Conservation (phyloP, 1,140 invertebrate genomes). For the Homalodisca vitripennis region DNA sequence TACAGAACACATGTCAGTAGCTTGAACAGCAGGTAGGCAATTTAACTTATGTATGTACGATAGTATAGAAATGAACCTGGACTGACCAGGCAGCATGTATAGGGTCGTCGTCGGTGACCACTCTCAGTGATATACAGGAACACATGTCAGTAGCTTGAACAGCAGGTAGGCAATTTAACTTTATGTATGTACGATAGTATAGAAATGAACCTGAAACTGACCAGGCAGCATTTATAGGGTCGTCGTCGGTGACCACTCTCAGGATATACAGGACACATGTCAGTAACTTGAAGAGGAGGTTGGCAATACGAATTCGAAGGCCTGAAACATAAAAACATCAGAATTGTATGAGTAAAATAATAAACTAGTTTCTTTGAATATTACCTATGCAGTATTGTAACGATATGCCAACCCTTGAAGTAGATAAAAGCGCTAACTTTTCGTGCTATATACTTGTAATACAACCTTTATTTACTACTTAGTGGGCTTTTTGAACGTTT, state of each 20-base stretch:
- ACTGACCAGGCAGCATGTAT: constrained; percentile 84
- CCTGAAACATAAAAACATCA: constrained; percentile 71
- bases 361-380: too few species aligned
- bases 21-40: constrained; percentile 96
- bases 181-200: too few species aligned
- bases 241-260: constrained; percentile 83
- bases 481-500: too few species aligned
- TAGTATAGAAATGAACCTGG: too few species aligned
- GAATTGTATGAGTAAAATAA: too few species aligned
- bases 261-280: constrained; percentile 96
- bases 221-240: constrained; percentile 84
- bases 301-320: constrained; percentile 94
- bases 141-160: constrained; percentile 94
- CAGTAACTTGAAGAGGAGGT: constrained; percentile 93
- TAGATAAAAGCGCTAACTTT: too few species aligned
- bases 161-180: constrained; percentile 96
- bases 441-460: too few species aligned
- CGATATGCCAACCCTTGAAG: too few species aligned
- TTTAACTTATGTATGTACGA: too few species aligned
- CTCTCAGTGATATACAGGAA: constrained; percentile 93
- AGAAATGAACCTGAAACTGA: too few species aligned
- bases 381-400: too few species aligned
- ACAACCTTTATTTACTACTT: too few species aligned
- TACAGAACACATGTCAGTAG: constrained; percentile 94
- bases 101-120: constrained; percentile 84